Evolutionary conservation across 2,888 invertebrate genomes (phyloP), one percentile per base, ranked within the genome.

Genomic region (Nephrotoma appendiculata): DNA sequence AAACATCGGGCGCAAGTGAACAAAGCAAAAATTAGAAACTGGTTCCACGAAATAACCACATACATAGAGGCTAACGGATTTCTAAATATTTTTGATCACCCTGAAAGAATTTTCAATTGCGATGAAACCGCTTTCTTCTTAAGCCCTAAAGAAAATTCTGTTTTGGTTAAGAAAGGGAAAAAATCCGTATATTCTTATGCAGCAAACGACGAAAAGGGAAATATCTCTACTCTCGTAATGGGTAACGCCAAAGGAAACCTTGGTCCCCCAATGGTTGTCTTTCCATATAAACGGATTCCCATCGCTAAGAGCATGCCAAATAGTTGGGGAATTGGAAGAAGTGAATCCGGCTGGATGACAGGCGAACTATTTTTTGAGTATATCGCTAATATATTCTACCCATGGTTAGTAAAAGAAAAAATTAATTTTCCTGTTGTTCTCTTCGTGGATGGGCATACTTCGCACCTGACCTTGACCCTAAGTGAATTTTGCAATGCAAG

Each of bases 291-390:
- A 57, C 12, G 57, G 11, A 42, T 85, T 43, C 43, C 85, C 2
- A 2, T 85, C 3, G 42, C 42, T 2, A 85, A 15, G 43, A 85
- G 42, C 42, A 85, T 85, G 85, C 85, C 85, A 85, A 5, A n/a
- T 5, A 42, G 31, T 11, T 92, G 91, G 91, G 89, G 89, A 83
- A 87, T 91, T 44, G 91, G 91, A 87, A 90, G 89, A 87, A 90
- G 91, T 2, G 91, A 31, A 31, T 31, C 31, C 31, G 31, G 3
- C 31, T 31, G 31, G 31, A 31, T 31, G 31, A 31, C 31, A 31
- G 31, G 31, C 31, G 31, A 31, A 31, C 31, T 89, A 83, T 83
- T 41, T 41, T 83, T 83, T 11, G 83, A 83, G 11, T 83, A 83
- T 41, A 83, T 83, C 9, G 41, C 83, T n/a, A 83, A 83, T 41